Evolutionary conservation across 1,140 invertebrate species (phyloP), one percentile per base, ranked within the genome.

Genomic region (Ips typographus): DNA sequence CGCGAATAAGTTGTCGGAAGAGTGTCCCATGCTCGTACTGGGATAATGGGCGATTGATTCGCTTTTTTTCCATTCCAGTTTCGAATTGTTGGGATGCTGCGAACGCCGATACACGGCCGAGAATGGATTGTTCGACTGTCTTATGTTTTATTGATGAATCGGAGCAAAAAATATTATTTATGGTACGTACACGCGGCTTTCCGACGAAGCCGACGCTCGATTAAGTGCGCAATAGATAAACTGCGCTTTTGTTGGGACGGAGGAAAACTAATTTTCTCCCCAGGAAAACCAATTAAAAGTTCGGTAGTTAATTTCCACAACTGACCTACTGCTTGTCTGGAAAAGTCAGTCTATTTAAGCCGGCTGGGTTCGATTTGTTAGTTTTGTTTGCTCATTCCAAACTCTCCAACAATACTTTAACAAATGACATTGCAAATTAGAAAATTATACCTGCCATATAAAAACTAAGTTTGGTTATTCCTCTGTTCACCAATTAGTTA

Each of bases 1-100:
- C 42, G 6, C 59, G 59, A 62, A 62, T 62, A 62, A 62, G 59
- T 62, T 62, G 59, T 62, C 59, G 59, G 59, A 62, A 62, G 59
- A 44, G 43, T 40, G 59, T 49, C 44, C 59, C 36, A 62, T 62
- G 41, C 59, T 62, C 59, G 59, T 62, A 62, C 44, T 4, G 44
- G 59, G 40, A 37, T 62, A 62, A 62, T 62, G 59, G 59, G 42
- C 59, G 59, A 62, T 62, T 62, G 59, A 62, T 62, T 62, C n/a
- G 42, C 39, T 44, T 62, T 62, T 49, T 62, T 5, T 8, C 44
- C 44, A 22, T 22, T 6, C 5, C 39, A 4, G 44, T 62, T 49
- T 62, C 36, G 37, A 40, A 59, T 49, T 6, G 8, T 62, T 62
- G 38, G 38, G 59, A 62, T 62, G 59, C 59, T 49, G 5, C 43